Evolutionary conservation across 2,888 invertebrate genomes (phyloP).

Genomic region (Busseola fusca): DNA sequence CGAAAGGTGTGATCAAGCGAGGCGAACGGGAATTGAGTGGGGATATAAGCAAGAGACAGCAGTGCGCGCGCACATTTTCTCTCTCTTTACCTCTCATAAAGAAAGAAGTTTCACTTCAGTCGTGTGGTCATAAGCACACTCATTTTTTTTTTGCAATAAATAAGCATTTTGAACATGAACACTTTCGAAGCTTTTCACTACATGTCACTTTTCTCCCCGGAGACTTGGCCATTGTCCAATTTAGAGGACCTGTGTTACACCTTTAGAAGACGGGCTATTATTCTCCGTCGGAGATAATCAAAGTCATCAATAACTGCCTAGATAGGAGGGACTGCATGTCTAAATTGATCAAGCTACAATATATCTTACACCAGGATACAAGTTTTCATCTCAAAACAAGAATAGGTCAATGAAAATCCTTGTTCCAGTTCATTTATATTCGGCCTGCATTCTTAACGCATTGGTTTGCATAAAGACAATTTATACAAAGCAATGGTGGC

Average conservation of each 20-base stretch:
- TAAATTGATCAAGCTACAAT: conserved; percentile 11
- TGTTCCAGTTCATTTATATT: conserved; percentile 25
- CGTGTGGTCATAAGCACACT: no score
- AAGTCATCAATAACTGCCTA: conserved; percentile 39
- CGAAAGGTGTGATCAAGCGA: no score
- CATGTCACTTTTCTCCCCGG: not conserved
- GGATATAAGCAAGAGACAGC: no score
- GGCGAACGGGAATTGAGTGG: no score
- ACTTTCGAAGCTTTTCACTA: conserved; percentile 6
- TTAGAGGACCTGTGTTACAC: conserved; percentile 13
- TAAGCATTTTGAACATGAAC: not conserved
- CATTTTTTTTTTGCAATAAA: no score
- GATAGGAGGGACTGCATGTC: conserved; percentile 5
- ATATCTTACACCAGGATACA: not conserved
- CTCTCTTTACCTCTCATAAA: no score
- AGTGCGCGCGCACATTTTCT: no score
- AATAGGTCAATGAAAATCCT: conserved; percentile 1
- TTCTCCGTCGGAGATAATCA: conserved; percentile 43
- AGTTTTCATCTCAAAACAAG: conserved; percentile 10
- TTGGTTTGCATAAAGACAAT: conserved; percentile 34
- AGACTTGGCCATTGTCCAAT: conserved; percentile 29
- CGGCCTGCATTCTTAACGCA: conserved; percentile 16
- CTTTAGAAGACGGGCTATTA: conserved; percentile 16
- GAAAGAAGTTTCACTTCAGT: no score
- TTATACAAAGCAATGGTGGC: conserved; percentile 21